Evolutionary conservation across 1,140 invertebrate genomes (phyloP).

Genomic region (Anoplolepis gracilipes): DNA sequence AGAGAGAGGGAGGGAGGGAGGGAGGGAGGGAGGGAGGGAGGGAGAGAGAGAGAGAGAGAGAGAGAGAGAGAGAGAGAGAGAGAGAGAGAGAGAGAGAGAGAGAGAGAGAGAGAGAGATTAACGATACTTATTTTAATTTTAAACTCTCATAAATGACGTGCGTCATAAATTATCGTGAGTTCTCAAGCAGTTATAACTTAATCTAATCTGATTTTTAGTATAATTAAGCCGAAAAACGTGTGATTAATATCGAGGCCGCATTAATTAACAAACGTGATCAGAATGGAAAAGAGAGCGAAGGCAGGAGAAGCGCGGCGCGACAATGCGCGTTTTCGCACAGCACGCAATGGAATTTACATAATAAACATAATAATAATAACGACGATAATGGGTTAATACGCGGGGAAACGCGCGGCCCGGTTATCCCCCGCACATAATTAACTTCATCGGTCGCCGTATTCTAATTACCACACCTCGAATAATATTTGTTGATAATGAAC

Average conservation of each 20-base stretch:
- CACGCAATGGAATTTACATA: constrained; percentile 59
- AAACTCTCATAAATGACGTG: not conserved
- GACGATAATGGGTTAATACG: constrained; percentile 60
- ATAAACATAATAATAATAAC: constrained; percentile 63
- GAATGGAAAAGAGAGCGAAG: constrained; percentile 48
- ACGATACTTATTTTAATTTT: not conserved
- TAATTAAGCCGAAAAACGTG: constrained; percentile 46
- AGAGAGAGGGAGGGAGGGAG: too few species aligned
- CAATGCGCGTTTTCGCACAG: constrained; percentile 29
- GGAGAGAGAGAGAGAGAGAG: too few species aligned
- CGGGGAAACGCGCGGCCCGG: constrained; percentile 36
- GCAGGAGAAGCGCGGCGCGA: constrained; percentile 6
- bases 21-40: too few species aligned
- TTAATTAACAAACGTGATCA: constrained; percentile 56
- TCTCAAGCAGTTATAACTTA: not conserved
- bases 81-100: too few species aligned
- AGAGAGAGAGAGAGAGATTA: too few species aligned
- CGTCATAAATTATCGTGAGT: not conserved
- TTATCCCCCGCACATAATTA: constrained; percentile 59
- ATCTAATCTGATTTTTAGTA: not conserved
- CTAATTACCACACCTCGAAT: constrained; percentile 61
- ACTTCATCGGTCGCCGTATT: constrained; percentile 55
- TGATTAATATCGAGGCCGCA: constrained; percentile 38
- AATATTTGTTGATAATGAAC: constrained; percentile 64
- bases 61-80: too few species aligned